Conservation (phyloP, 2,888 invertebrate genomes). For the Aethes cnicana region DNA sequence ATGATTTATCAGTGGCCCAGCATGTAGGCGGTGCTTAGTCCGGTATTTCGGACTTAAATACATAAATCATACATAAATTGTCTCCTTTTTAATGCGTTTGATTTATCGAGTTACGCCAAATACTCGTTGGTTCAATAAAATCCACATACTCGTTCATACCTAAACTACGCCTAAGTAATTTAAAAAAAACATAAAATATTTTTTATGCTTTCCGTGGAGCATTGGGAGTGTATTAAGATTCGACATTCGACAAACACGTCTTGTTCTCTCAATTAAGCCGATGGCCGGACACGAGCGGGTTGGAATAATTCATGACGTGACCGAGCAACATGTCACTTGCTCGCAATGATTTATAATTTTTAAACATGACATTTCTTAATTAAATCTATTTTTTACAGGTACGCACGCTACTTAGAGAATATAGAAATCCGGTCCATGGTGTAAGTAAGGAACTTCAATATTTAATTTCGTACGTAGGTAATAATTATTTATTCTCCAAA, state of each 20-base stretch:
- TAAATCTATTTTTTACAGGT: slow-evolving; percentile 15
- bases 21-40: slow-evolving; percentile 78
- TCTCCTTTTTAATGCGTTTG: slow-evolving; percentile 61
- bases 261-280: slow-evolving; percentile 75
- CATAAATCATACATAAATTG: slow-evolving; percentile 59
- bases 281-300: slow-evolving; percentile 58
- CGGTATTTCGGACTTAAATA: slow-evolving; percentile 74
- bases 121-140: too few relatives aligned
- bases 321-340: slow-evolving; percentile 55
- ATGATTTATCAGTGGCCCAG: slow-evolving; percentile 74
- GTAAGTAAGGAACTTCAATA: not conserved
- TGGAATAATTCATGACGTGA: slow-evolving; percentile 73
- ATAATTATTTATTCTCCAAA: too few relatives aligned
- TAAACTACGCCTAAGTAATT: too few relatives aligned
- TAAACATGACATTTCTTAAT: slow-evolving; percentile 27
- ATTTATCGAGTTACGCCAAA: slow-evolving; percentile 40
- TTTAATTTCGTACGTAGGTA: too few relatives aligned
- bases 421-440: not conserved
- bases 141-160: too few relatives aligned
- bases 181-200: too few relatives aligned
- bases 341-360: slow-evolving; percentile 48
- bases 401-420: not conserved
- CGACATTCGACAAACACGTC: slow-evolving; percentile 59
- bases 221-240: slow-evolving; percentile 49
- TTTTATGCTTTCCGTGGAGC: slow-evolving; percentile 27